Evolutionary conservation across 2,113 vertebrate genomes (phyloP), one percentile per base, ranked within the genome.

Genomic region (Urocolius indicus): DNA sequence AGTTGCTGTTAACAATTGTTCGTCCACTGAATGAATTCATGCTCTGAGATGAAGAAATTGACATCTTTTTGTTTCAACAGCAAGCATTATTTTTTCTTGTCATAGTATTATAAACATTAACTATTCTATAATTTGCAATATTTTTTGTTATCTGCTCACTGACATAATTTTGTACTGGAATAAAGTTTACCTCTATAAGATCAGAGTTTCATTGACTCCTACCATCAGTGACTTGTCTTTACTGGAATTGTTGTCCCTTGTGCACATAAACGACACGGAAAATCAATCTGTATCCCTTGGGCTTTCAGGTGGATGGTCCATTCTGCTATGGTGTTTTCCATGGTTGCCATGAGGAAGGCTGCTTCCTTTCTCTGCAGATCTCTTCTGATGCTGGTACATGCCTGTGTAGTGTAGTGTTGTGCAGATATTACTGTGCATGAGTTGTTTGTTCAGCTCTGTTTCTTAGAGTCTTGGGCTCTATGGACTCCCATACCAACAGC

Each of bases 381-480:
- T 71, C 29, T 89, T 23, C 21, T 67, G 52, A 29, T 63, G 43
- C 10, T 76, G 83, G 20, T 54, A 62, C 79, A 67, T 27, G 21
- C 17, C 21, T 30, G 2, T 18, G 54, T 55, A 55, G 19, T 51
- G 34, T 3, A 24, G 16, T 13, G n/a, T 49, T 26, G 30, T 7
- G 18, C 21, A 73, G 9, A 22, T 55, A 32, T 9, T 17, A 13
- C 20, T 30, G 26, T 79, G 52, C 0, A 0, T 23, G 16, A 6
- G 9, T 68, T 75, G 4, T 51, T 86, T 84, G 38, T 65, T 54
- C 8, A 8, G 38, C 18, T 61, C 30, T 12, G 63, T 79, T 75
- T 86, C 49, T 75, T 34, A 19, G 41, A 19, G 4, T 63, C 1
- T 0, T 41, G 18, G 21, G 4, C 29, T 76, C 20, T 80, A 27